Percentiles rank a stretch among this genome's conserved stretches.
Evolutionary conservation across 2,113 vertebrate genomes (phyloP).

Genomic region (Anolis carolinensis): DNA sequence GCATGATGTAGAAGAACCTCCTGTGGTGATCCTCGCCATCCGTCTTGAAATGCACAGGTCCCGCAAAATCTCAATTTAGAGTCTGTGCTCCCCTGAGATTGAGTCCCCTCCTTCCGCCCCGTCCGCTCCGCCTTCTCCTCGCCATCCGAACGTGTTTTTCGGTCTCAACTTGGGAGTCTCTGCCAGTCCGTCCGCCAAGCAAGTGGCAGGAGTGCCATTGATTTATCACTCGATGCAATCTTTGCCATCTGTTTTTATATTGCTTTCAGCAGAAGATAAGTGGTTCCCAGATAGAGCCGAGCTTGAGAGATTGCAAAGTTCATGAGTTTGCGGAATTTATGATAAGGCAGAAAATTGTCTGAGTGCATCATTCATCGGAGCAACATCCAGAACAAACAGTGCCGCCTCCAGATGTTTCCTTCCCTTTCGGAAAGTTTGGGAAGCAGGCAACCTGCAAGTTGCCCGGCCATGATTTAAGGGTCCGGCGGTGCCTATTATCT

Average conservation of each 20-base stretch:
- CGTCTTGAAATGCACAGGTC: background rate
- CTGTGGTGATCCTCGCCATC: background rate
- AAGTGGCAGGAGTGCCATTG: slow-evolving; percentile 36
- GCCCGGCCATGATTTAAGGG: slow-evolving; percentile 14
- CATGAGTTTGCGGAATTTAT: slow-evolving; percentile 71
- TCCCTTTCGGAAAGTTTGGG: slow-evolving; percentile 28
- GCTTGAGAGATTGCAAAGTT: slow-evolving; percentile 69
- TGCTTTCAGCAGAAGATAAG: slow-evolving; percentile 71
- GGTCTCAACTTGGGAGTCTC: slow-evolving; percentile 22
- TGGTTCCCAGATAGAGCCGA: slow-evolving; percentile 62
- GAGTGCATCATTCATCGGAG: slow-evolving; percentile 61
- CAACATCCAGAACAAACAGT: slow-evolving; percentile 52
- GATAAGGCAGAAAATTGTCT: slow-evolving; percentile 67
- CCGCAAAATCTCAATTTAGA: background rate
- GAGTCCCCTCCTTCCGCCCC: background rate
- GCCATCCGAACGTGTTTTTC: background rate
- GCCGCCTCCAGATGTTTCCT: slow-evolving; percentile 58
- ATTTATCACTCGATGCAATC: slow-evolving; percentile 61
- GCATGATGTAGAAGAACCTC: no score
- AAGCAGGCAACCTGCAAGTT: background rate
- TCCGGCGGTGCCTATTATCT: slow-evolving; percentile 4
- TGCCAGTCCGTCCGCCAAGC: background rate
- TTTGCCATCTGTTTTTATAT: slow-evolving; percentile 73
- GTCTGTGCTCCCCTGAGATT: background rate
- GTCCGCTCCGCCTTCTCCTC: background rate